phyloP scores from a whole-genome alignment of 2,888 invertebrate species.

The Apodemia duryi region DNA sequence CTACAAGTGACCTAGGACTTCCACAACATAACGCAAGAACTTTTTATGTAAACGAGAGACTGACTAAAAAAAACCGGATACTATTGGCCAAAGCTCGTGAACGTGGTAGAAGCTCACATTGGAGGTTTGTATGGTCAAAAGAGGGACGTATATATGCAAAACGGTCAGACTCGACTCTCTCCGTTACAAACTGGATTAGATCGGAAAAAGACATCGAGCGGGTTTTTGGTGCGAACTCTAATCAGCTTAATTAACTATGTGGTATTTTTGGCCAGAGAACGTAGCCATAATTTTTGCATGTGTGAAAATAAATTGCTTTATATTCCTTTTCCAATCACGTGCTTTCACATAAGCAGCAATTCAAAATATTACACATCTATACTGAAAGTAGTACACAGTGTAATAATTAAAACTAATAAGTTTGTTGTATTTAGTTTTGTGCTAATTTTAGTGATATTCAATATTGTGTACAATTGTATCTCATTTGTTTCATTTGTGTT shows the following conservation, averaged over 20 bases:
- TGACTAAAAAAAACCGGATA: neutral
- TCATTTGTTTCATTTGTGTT: too few relatives aligned
- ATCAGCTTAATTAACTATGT: neutral
- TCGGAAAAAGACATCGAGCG: neutral
- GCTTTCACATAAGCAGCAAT: neutral
- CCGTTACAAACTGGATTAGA: conserved; percentile 1
- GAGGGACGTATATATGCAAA: neutral
- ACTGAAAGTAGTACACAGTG: too few relatives aligned
- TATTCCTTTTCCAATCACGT: neutral
- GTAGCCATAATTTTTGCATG: neutral
- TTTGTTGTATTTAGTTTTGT: neutral
- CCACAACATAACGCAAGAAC: neutral
- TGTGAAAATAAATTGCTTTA: neutral
- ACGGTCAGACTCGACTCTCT: neutral
- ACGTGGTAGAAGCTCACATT: neutral
- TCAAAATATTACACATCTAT: neutral
- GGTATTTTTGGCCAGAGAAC: neutral
- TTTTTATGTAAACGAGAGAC: neutral
- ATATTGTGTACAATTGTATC: neutral
- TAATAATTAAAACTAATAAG: neutral
- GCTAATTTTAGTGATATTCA: neutral
- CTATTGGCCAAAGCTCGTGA: neutral
- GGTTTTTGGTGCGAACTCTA: neutral
- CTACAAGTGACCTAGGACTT: neutral
- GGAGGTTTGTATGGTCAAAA: conserved; percentile 11